Percentiles rank a stretch among this genome's conserved stretches.
Evolutionary conservation across 2,797 vertebrate genomes (phyloP).

Genomic region (Orientallactaga sibirica): DNA sequence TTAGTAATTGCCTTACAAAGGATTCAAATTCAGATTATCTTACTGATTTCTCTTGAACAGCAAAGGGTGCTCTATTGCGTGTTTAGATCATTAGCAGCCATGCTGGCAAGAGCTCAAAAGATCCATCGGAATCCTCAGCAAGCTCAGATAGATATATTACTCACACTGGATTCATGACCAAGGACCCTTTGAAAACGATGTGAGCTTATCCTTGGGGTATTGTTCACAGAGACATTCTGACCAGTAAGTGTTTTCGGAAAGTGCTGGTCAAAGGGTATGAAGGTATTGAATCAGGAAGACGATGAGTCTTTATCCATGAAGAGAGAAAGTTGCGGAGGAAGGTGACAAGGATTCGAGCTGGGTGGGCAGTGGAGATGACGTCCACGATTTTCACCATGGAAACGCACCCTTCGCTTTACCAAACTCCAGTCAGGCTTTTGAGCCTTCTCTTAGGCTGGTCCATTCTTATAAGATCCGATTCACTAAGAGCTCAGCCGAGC

Average conservation of each 20-base stretch:
- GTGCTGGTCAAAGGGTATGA: conserved; percentile 4
- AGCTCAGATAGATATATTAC: neutral
- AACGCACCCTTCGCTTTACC: neutral
- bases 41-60: neutral
- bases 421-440: neutral
- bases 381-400: neutral
- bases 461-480: neutral
- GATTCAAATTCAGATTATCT: neutral
- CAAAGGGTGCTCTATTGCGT: neutral
- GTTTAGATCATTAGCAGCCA: neutral
- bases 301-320: neutral
- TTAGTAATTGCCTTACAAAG: neutral
- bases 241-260: conserved; percentile 20
- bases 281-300: neutral
- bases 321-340: conserved; percentile 12
- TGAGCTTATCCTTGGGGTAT: conserved; percentile 34
- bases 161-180: neutral
- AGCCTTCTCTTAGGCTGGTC: neutral
- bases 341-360: neutral
- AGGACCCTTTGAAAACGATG: conserved; percentile 15
- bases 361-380: neutral
- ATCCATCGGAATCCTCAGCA: neutral
- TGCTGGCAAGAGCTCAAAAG: neutral
- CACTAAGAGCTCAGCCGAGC: neutral
- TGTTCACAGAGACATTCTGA: neutral